These are phyloP conservation scores for Crocodylus rhombifer DNA, from an alignment of 2,797 vertebrate genomes.

Conservation along the genomic window DNA sequence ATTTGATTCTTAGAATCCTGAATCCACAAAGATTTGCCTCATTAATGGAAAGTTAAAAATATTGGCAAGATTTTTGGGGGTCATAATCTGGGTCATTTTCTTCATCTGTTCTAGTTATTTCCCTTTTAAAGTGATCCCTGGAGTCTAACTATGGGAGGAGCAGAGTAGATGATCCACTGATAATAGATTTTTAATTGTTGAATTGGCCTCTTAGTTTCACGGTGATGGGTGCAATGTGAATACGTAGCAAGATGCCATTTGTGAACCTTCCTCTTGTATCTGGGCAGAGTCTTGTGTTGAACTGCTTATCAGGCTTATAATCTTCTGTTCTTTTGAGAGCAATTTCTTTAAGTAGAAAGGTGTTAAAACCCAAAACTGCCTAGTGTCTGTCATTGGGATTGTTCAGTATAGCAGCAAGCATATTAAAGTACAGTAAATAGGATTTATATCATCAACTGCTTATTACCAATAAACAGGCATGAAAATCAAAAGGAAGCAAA, in stretches of 20 bases:
- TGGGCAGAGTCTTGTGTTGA: not conserved
- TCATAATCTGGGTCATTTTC: too few relatives aligned
- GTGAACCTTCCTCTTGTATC: not conserved
- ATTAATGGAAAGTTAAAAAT: not conserved
- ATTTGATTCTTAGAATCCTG: not conserved
- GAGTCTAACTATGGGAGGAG: not conserved
- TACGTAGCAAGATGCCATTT: not conserved
- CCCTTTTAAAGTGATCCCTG: not conserved
- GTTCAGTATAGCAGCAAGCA: not conserved
- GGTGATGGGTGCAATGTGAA: not conserved
- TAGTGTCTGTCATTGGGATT: not conserved
- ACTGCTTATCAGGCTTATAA: not conserved
- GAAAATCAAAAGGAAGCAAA: constrained; percentile 43
- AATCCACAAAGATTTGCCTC: not conserved
- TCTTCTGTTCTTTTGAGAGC: not conserved
- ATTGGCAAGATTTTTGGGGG: not conserved
- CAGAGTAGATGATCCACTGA: not conserved
- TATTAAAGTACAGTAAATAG: constrained; percentile 3
- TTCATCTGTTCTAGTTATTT: not conserved
- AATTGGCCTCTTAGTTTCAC: not conserved
- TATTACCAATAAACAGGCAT: not conserved
- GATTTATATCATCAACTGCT: not conserved
- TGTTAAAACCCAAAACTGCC: not conserved
- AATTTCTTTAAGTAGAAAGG: not conserved
- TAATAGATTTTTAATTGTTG: not conserved